Percentiles rank a stretch among this genome's conserved stretches.
Evolutionary conservation across 2,797 vertebrate genomes (phyloP).

Genomic region (Tiaroga cobitis): DNA sequence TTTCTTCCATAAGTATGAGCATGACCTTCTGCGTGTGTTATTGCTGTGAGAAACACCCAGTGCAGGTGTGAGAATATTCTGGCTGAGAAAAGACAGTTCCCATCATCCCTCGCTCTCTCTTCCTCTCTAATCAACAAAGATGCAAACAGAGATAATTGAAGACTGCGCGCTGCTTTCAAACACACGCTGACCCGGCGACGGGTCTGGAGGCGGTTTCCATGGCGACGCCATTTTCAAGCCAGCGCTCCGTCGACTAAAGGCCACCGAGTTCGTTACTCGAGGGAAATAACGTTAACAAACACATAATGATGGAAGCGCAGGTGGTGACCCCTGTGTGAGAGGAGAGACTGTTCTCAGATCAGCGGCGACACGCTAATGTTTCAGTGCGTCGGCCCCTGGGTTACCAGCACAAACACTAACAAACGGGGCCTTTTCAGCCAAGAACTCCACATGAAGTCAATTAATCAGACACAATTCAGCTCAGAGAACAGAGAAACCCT

Average conservation of each 20-base stretch:
- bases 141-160: constrained; percentile 56
- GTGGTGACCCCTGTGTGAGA: not conserved
- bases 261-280: not conserved
- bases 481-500: not conserved
- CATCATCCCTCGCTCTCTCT: not conserved
- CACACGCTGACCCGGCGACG: constrained; percentile 26
- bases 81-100: not conserved
- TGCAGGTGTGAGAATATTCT: not conserved
- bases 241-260: constrained; percentile 28
- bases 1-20: not conserved
- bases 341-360: constrained; percentile 17
- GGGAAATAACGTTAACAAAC: constrained; percentile 30
- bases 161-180: constrained; percentile 24
- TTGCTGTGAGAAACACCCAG: not conserved
- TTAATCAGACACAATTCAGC: constrained; percentile 10
- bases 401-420: constrained; percentile 12
- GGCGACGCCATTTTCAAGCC: constrained; percentile 32
- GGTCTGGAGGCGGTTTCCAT: constrained; percentile 53
- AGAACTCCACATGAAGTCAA: constrained; percentile 27
- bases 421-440: constrained; percentile 1
- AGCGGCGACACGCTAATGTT: not conserved
- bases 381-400: not conserved
- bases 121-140: constrained; percentile 49
- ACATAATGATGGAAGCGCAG: constrained; percentile 36
- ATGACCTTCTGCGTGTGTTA: not conserved